Evolutionary conservation across 2,113 vertebrate species (phyloP).

Genomic region (Cettia cetti): DNA sequence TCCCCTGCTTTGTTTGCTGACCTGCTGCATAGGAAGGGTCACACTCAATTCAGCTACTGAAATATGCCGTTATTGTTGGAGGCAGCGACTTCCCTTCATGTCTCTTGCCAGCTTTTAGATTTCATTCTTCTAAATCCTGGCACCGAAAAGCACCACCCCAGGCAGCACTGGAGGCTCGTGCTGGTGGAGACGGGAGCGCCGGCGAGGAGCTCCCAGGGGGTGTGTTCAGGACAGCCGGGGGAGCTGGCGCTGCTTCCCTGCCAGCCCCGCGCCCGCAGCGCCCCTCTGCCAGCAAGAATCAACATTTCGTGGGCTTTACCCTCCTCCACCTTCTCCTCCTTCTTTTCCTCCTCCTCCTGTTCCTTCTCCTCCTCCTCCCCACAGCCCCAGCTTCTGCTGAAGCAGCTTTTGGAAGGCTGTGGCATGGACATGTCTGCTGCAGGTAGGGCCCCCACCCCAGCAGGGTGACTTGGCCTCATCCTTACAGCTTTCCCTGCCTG

Average conservation of each 20-base stretch:
- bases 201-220: not conserved
- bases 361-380: not conserved
- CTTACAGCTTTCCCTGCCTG: not conserved
- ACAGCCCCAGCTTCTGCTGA: not conserved
- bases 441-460: not conserved
- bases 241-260: not conserved
- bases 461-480: not conserved
- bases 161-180: not conserved
- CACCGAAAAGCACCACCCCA: not conserved
- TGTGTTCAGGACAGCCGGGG: rapidly evolving
- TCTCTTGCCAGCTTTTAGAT: conserved; percentile 9
- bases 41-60: not conserved
- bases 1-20: conserved; percentile 29
- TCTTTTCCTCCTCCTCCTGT: not conserved
- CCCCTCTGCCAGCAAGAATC: rapidly evolving
- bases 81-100: not conserved
- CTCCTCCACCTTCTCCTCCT: not conserved
- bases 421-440: rapidly evolving
- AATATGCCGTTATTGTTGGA: not conserved
- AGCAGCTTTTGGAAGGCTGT: not conserved
- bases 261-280: rapidly evolving
- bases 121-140: not conserved
- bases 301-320: not conserved
- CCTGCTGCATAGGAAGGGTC: conserved; percentile 5
- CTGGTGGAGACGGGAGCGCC: not conserved